phyloP scores from a whole-genome alignment of 2,888 invertebrate genomes.

The Eumerus sabulonum region DNA sequence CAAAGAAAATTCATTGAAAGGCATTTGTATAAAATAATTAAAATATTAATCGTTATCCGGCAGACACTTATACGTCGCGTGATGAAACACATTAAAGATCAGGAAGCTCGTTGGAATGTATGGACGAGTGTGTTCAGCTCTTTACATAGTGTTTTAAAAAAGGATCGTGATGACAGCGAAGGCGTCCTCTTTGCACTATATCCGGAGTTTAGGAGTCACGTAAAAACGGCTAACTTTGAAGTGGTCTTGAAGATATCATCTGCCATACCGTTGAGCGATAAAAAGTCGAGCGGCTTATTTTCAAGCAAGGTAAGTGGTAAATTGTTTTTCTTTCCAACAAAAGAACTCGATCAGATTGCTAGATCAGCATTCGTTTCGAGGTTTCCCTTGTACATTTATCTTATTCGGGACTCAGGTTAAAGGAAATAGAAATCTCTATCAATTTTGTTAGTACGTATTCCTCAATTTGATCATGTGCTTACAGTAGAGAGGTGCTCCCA shows the following conservation, averaged over 20 bases:
- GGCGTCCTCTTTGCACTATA: slow-evolving; percentile 76
- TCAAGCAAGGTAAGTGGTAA: slow-evolving; percentile 77
- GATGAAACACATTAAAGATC: slow-evolving; percentile 80
- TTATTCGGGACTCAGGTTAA: too few relatives aligned
- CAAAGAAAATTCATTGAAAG: too few relatives aligned
- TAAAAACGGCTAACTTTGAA: slow-evolving; percentile 75
- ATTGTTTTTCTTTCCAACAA: too few relatives aligned
- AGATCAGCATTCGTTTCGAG: too few relatives aligned
- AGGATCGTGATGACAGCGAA: slow-evolving; percentile 78
- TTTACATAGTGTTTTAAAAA: slow-evolving; percentile 76
- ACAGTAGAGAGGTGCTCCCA: too few relatives aligned
- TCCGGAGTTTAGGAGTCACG: slow-evolving; percentile 77
- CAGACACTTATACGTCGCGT: slow-evolving; percentile 85
- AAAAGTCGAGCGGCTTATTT: slow-evolving; percentile 76
- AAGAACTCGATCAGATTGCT: too few relatives aligned
- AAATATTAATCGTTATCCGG: slow-evolving; percentile 68
- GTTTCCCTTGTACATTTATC: too few relatives aligned
- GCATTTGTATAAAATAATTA: neutral
- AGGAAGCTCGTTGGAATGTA: slow-evolving; percentile 76
- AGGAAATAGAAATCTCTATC: too few relatives aligned
- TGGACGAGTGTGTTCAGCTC: slow-evolving; percentile 77
- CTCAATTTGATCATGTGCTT: too few relatives aligned
- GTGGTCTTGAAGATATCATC: slow-evolving; percentile 75
- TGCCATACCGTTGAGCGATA: slow-evolving; percentile 75
- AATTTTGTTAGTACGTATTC: too few relatives aligned